Base-by-base conservation (phyloP, 2,888 invertebrate genomes). In the Callyntrura guangdongensis region DNA sequence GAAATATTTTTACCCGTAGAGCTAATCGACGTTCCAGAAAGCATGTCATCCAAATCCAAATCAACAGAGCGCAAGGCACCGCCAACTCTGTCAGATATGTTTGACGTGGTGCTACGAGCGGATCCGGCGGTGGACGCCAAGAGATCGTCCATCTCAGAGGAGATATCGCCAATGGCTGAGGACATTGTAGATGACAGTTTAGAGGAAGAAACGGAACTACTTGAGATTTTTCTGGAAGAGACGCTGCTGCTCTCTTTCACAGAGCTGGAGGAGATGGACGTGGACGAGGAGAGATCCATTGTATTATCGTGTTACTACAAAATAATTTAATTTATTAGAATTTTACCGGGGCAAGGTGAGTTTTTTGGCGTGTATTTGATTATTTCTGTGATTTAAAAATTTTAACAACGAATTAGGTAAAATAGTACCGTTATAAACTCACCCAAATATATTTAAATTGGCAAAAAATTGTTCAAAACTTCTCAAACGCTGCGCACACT, bases 181-280 rank as follows among this genome's bases (percentile, higher is more conserved):
- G 88, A 89, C 36, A 89, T 2, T 59, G 89, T 86, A 0, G 89
- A 91, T 0, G 91, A 91, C 0, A 83, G 5, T 4, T 84, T 45
- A 9, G 89, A 91, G 12, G 91, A 92, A 12, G 91, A 89, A 17
- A 91, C n/a, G 25, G 89, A 89, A 36, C 88, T 88, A 81, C 91
- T 89, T 22, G 91, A 91, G 47, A 87, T 20, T 77, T 87, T 89
- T 45, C 56, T 77, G 49, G 91, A 86, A 36, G 82, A 82, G 6
- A 88, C 20, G 56, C 84, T 91, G 84, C 87, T 88, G 59, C 84
- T 84, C 59, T 84, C 84, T 56, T 89, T 84, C 0, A 85, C 61
- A 22, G 79, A 79, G 56, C 77, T 77, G 12, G 90, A 90, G 67
- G 74, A 72, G 27, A 59, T 69, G n/a, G 81, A 79, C 0, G 77